These are phyloP conservation scores for Ephialtes manifestator DNA, from an alignment of 2,888 invertebrate genomes.

Conservation along the genomic window DNA sequence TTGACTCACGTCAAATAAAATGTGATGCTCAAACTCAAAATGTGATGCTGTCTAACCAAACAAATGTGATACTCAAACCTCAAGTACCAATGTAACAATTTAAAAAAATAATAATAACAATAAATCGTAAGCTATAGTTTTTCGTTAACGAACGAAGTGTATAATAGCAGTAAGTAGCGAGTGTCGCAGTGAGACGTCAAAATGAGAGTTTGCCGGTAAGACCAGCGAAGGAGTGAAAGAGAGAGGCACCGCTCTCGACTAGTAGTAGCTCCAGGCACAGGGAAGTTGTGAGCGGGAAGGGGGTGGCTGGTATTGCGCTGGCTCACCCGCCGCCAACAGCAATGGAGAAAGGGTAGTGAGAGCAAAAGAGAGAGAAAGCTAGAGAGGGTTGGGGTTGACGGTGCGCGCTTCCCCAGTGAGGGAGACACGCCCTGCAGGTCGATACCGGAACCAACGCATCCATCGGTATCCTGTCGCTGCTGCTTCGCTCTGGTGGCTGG, in stretches of 20 bases:
- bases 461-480: conserved; percentile 71
- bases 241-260: conserved; percentile 34
- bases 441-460: conserved; percentile 81
- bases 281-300: conserved; percentile 22
- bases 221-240: conserved; percentile 31
- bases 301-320: conserved; percentile 32
- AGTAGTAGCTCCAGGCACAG: conserved; percentile 46
- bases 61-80: too few relatives aligned
- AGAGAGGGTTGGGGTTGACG: conserved; percentile 75
- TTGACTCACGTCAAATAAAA: too few relatives aligned
- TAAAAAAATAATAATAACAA: too few relatives aligned
- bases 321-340: conserved; percentile 54
- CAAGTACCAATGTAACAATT: too few relatives aligned
- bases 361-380: conserved; percentile 51
- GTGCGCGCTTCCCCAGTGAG: conserved; percentile 77
- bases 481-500: conserved; percentile 59
- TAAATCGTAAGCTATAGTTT: conserved; percentile 28
- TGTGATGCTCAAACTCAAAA: too few relatives aligned
- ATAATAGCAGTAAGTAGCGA: conserved; percentile 75
- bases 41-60: too few relatives aligned
- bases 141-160: conserved; percentile 69
- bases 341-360: conserved; percentile 67
- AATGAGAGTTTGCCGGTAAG: conserved; percentile 66
- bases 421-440: conserved; percentile 82
- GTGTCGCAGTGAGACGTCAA: conserved; percentile 75